These are phyloP conservation scores for Ligdia adustata DNA, from an alignment of 2,888 invertebrate species.

Conservation along the genomic window DNA sequence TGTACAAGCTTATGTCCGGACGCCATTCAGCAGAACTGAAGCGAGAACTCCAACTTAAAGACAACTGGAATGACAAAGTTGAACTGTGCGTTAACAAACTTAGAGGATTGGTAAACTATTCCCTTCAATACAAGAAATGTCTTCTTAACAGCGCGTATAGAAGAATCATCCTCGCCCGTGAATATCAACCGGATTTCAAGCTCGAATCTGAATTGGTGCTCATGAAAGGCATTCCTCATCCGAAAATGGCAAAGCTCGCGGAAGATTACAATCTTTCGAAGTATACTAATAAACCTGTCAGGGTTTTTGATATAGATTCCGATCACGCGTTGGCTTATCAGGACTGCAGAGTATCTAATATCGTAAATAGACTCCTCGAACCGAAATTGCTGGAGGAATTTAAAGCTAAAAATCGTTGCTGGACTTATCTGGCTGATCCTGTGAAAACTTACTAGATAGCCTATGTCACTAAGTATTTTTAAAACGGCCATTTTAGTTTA, in stretches of 20 bases:
- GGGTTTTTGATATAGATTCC: slow-evolving; percentile 40
- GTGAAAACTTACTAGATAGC: slow-evolving; percentile 15
- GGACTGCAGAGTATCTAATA: slow-evolving; percentile 45
- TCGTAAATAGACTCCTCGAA: slow-evolving; percentile 45
- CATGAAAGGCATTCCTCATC: slow-evolving; percentile 46
- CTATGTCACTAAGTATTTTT: slow-evolving; percentile 28
- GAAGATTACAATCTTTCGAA: slow-evolving; percentile 48
- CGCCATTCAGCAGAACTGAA: slow-evolving; percentile 36
- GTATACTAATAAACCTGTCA: slow-evolving; percentile 41
- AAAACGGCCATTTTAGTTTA: slow-evolving; percentile 36
- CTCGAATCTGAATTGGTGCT: slow-evolving; percentile 47
- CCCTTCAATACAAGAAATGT: slow-evolving; percentile 45
- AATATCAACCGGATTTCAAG: slow-evolving; percentile 43
- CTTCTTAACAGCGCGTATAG: slow-evolving; percentile 44
- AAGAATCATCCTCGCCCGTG: slow-evolving; percentile 42
- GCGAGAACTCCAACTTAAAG: slow-evolving; percentile 34
- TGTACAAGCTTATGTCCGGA: slow-evolving; percentile 46
- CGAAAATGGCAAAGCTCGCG: slow-evolving; percentile 31
- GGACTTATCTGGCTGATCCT: slow-evolving; percentile 33
- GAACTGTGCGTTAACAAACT: slow-evolving; percentile 42
- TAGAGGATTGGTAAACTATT: slow-evolving; percentile 39
- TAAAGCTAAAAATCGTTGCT: slow-evolving; percentile 40
- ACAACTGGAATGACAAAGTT: slow-evolving; percentile 44
- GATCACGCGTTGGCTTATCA: slow-evolving; percentile 41
- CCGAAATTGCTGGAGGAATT: slow-evolving; percentile 42